phyloP scores from a whole-genome alignment of 2,888 invertebrate species.

The Caenorhabditis sp. region DNA sequence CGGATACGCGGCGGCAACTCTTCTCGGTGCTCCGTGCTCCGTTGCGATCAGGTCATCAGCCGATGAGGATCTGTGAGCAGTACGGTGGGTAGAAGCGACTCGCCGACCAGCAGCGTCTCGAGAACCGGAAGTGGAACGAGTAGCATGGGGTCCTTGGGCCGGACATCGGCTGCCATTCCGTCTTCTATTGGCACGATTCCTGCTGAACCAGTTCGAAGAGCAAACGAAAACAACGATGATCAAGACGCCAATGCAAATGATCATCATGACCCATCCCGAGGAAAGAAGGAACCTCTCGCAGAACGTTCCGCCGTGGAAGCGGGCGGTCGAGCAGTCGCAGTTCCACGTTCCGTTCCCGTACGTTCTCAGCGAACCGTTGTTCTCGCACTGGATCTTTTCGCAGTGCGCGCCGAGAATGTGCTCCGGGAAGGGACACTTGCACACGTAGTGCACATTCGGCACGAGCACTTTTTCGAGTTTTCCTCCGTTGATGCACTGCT shows the following conservation, averaged over 20 bases:
- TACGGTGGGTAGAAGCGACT: background rate
- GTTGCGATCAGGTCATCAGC: conserved; percentile 48
- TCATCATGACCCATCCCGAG: conserved; percentile 2
- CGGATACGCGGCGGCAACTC: conserved; percentile 58
- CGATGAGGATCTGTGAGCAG: conserved; percentile 19
- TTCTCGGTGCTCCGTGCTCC: conserved; percentile 24
- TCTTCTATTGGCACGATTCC: conserved; percentile 9
- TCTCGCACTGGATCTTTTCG: conserved; percentile 69
- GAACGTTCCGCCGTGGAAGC: conserved; percentile 61
- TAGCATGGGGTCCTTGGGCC: background rate
- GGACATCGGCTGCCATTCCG: background rate
- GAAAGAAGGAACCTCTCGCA: conserved; percentile 52
- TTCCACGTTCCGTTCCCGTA: conserved; percentile 56
- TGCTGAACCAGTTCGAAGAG: conserved; percentile 44
- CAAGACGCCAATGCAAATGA: conserved; percentile 11
- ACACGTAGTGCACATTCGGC: conserved; percentile 13
- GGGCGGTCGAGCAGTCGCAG: conserved; percentile 67
- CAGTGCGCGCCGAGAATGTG: conserved; percentile 74
- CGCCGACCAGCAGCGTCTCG: conserved; percentile 2
- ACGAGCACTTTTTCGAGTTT: conserved; percentile 37
- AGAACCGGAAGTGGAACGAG: background rate
- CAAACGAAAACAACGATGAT: conserved; percentile 35
- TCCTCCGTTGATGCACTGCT: conserved; percentile 68
- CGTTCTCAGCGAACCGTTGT: conserved; percentile 60
- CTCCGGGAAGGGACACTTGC: conserved; percentile 69